Base-by-base conservation (phyloP, 1,140 invertebrate genomes). In the Drosophila cardini region DNA sequence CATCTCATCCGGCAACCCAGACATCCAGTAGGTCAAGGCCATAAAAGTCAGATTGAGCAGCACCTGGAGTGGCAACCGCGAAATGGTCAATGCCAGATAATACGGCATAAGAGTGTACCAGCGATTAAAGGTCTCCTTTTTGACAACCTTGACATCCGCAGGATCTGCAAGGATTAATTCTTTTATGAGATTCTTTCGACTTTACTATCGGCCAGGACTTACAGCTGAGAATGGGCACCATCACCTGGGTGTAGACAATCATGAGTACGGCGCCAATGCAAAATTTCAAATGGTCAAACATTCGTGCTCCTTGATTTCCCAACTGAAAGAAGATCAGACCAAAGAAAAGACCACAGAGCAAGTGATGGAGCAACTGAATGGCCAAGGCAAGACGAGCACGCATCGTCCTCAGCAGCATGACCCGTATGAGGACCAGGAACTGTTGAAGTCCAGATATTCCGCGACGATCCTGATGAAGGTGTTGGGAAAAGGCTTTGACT, bases 61-160 rank as follows among this genome's bases (percentile, higher is more conserved):
- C 8, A 95, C 91, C 90, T 93, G 94, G 0, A 94, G 78, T 0
- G 95, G 95, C 42, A 95, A 65, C 50, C 94, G 94, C 0, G 96
- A 96, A 21, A 97, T 92, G 0, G 95, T 96, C 60, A 96, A 93
- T 0, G 96, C 96, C 18, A 95, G 92, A 81, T 96, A 97, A 92
- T 97, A 97, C 0, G 96, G 95, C 45, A 94, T 94, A 0, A 97
- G 92, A 36, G 95, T 94, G 92, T 97, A 97, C 96, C 96, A 97
- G 72, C 96, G 95, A 91, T 97, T 97, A 60, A 97, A 95, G 84
- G 96, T 95, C 92, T 97, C 96, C 90, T 96, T 95, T 63, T 96
- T 95, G 70, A 97, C 95, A 21, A 97, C 93, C 78, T 95, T 95
- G 67, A 97, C 96, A 93, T 97, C 96, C 84, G 94, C 93, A 0